Conservation (phyloP, 2,888 invertebrate species). For the Diaperis boleti region DNA sequence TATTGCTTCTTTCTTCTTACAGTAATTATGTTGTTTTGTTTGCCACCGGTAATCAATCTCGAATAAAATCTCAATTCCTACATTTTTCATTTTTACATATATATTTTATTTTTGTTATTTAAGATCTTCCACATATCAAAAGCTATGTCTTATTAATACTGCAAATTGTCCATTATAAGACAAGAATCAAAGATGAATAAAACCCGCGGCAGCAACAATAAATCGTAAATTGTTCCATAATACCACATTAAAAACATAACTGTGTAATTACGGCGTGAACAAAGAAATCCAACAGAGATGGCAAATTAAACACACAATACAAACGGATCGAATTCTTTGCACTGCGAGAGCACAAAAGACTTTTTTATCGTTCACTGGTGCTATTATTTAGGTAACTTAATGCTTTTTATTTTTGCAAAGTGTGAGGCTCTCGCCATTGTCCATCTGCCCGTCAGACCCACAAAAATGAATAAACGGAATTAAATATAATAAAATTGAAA, state of each 20-base stretch:
- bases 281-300: constrained; percentile 23
- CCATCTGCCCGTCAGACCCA: no score
- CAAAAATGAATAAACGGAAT: no score
- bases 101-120: background rate
- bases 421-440: background rate
- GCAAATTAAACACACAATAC: constrained; percentile 23
- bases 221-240: constrained; percentile 28
- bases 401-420: constrained; percentile 7
- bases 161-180: constrained; percentile 19
- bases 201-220: constrained; percentile 23
- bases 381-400: constrained; percentile 1
- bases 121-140: background rate
- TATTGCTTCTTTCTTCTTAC: no score
- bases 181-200: constrained; percentile 24
- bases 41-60: no score
- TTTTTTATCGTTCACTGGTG: constrained; percentile 4
- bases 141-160: constrained; percentile 7
- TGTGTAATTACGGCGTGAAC: constrained; percentile 21
- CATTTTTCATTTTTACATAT: background rate
- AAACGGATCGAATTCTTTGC: constrained; percentile 4
- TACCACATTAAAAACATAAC: constrained; percentile 18
- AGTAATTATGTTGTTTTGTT: no score
- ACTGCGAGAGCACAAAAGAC: constrained; percentile 10
- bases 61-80: no score
- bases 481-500: no score